Base-by-base conservation (phyloP, 1,140 invertebrate species). In the Macrosteles quadrilineatus region DNA sequence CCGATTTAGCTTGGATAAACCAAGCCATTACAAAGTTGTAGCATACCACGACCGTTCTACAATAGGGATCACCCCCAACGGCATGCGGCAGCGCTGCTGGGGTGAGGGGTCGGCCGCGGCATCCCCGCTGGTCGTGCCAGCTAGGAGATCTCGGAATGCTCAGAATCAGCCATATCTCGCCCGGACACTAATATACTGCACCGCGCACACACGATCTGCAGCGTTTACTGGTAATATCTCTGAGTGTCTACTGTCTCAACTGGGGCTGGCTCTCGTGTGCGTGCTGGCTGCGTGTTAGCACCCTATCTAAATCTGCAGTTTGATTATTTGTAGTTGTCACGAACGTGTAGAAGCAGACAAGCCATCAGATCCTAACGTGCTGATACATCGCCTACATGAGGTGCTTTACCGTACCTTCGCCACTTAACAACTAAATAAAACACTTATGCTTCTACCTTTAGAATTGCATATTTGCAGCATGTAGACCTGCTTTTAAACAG, bases 251-350 rank as follows among this genome's bases (percentile, higher is more conserved):
- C n/a, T 9, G 47, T 9, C 6, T 17, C 6, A 17, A 17, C 36
- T 17, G 36, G 36, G 36, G 36, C 36, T 6, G 6, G n/a, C 6
- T 9, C 14, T 21, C 21, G 14, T 19, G 47, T 50, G 47, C 47
- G 47, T 50, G 47, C 21, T 17, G 21, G 47, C 14, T 19, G 47
- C 47, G 47, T 50, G 47, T 50, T 50, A 21, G 47, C 14, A n/a
- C 36, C 17, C 14, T 50, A 50, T 17, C 47, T 50, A 19, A 11
- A 50, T 50, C 47, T 50, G n/a, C 47, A 21, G 47, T 11, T 50
- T 50, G 47, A 50, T 50, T 50, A 50, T 50, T 50, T 50, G 14
- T 19, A 21, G 3, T 50, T 50, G 47, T 50, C 47, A 50, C 47
- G 47, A 50, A 50, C 47, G 47, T 36, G 14, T 36, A 14, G 32